Base-by-base conservation (phyloP, 2,797 vertebrate species). In the Discoglossus pictus region DNA sequence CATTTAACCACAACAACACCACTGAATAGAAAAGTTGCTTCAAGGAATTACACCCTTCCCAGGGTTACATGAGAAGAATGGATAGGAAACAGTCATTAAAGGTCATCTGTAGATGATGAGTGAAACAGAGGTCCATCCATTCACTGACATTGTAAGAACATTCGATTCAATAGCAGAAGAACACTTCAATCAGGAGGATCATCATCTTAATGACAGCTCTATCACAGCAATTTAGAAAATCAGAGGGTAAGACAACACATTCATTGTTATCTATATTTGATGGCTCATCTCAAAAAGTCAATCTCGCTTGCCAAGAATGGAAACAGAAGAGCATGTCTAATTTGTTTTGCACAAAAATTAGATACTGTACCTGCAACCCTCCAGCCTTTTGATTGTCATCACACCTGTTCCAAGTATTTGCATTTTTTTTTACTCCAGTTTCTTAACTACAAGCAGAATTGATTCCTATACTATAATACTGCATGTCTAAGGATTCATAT, bases 391-490 rank as follows among this genome's bases (percentile, higher is more conserved):
- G 25, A 52, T 52, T 12, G 10, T 35, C n/a, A 43, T n/a, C 18
- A 61, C 56, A 68, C 36, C 42, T 17, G 25, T 5, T 18, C 46
- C 25, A 68, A 36, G 53, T 46, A 68, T 53, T 61, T 61, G 31
- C 46, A 34, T 60, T 43, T 50, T n/a, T n/a, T 52, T 43, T 52
- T 36, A 42, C 38, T 18, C 21, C 52, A 53, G 53, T 53, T 39
- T 36, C 13, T 56, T 58, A 47, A 48, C 31, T 48, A 42, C 53
- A 43, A 58, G 42, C 39, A 51, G 63, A 53, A 52, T 20, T 43
- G 65, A 68, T 60, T 68, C 58, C 35, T 38, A 60, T 46, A 35
- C n/a, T 9, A 38, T 52, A 60, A 68, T 44, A 40, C 15, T 21
- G 36, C 47, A 18, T 4, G 27, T 31, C n/a, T n/a, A n/a, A n/a